Percentiles rank a stretch among this genome's conserved stretches.
Conservation (phyloP, 2,888 invertebrate genomes). For the Macrophya alboannulata region DNA sequence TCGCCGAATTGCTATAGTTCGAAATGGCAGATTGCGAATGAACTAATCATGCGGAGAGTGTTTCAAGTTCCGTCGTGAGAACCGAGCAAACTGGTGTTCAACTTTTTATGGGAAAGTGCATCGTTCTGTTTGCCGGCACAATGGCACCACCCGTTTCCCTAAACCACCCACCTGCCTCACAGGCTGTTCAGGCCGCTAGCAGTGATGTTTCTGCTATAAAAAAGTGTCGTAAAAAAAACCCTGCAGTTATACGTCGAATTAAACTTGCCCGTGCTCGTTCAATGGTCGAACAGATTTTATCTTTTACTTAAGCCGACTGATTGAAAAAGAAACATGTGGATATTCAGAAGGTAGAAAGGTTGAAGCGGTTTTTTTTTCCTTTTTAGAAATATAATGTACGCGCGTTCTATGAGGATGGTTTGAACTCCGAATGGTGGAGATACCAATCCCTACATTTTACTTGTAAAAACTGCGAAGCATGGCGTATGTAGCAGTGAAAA, state of each 20-base stretch:
- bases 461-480: slow-evolving; percentile 7
- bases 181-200: not conserved
- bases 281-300: slow-evolving; percentile 16
- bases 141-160: slow-evolving; percentile 12
- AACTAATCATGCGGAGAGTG: slow-evolving; percentile 24
- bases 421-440: not conserved
- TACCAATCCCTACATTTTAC: not conserved
- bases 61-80: slow-evolving; percentile 18
- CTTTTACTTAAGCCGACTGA: slow-evolving; percentile 8
- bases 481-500: slow-evolving; percentile 15
- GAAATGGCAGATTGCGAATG: not conserved
- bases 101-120: slow-evolving; percentile 29
- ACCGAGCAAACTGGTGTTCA: slow-evolving; percentile 2
- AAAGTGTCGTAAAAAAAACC: slow-evolving; percentile 36
- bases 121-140: slow-evolving; percentile 30
- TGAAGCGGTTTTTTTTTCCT: not conserved
- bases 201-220: slow-evolving; percentile 35
- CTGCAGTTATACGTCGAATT: slow-evolving; percentile 27
- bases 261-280: not conserved
- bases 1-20: not conserved
- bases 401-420: not conserved
- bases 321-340: slow-evolving; percentile 14
- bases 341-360: not conserved
- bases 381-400: slow-evolving; percentile 2
- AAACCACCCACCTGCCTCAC: not conserved